Evolutionary conservation across 1,140 invertebrate genomes (phyloP).

Genomic region (Caerostris darwini): DNA sequence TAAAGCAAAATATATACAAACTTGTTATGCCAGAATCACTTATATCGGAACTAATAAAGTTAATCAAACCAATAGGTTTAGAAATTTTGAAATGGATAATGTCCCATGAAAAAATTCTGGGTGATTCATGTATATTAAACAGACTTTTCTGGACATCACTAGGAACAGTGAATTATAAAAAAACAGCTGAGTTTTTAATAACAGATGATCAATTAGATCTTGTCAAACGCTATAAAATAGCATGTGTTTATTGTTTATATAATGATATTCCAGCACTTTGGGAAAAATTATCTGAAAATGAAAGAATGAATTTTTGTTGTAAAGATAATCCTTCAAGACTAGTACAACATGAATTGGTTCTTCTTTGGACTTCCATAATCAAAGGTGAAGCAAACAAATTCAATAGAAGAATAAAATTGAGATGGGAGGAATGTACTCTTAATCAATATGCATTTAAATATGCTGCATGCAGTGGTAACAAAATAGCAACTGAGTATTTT

Average conservation of each 20-base stretch:
- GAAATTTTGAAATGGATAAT: slow-evolving; percentile 28
- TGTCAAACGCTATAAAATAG: not conserved
- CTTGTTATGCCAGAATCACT: not conserved
- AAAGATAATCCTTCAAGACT: not conserved
- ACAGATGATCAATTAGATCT: not conserved
- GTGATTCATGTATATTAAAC: not conserved
- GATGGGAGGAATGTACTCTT: not conserved
- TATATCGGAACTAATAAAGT: not conserved
- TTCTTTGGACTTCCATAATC: slow-evolving; percentile 42
- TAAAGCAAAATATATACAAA: not conserved
- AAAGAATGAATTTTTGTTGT: not conserved
- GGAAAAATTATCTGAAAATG: slow-evolving; percentile 17
- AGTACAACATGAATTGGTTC: slow-evolving; percentile 24
- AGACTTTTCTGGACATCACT: slow-evolving; percentile 17
- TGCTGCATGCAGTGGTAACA: slow-evolving; percentile 66
- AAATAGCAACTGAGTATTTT: slow-evolving; percentile 62
- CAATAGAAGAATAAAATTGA: not conserved
- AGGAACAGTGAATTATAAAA: slow-evolving; percentile 36
- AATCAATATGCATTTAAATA: slow-evolving; percentile 67
- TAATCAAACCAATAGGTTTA: not conserved
- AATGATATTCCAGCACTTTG: not conserved
- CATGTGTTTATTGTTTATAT: slow-evolving; percentile 27
- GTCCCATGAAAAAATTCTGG: not conserved
- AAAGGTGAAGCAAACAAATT: slow-evolving; percentile 25
- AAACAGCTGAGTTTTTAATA: not conserved